Conservation (phyloP, 2,888 invertebrate genomes). For the Spilarctia lutea region DNA sequence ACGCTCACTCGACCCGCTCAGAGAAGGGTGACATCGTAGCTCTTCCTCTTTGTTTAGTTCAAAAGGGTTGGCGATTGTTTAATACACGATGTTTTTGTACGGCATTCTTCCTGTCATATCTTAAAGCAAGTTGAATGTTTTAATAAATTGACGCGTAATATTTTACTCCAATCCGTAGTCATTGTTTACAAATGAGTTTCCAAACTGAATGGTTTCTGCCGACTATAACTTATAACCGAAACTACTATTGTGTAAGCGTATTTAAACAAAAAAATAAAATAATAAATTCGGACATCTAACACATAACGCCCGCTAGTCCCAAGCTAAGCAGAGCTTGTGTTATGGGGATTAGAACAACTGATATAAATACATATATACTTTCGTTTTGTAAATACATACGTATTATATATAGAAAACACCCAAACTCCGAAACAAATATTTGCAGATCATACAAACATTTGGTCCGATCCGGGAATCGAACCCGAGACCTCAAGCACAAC, state of each 20-base stretch:
- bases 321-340: too few species aligned
- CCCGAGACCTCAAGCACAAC: too few species aligned
- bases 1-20: conserved; percentile 66
- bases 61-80: conserved; percentile 75
- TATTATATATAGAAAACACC: too few species aligned
- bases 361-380: too few species aligned
- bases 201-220: background rate
- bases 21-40: conserved; percentile 82
- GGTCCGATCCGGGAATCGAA: too few species aligned
- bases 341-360: too few species aligned
- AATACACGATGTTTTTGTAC: conserved; percentile 56
- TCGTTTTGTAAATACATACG: too few species aligned
- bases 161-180: background rate
- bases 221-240: background rate
- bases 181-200: background rate
- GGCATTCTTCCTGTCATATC: conserved; percentile 50
- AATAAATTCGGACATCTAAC: too few species aligned
- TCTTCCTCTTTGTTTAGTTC: conserved; percentile 75
- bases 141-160: background rate
- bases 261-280: too few species aligned
- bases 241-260: background rate
- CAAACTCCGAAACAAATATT: too few species aligned
- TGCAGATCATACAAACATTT: too few species aligned
- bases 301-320: too few species aligned
- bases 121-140: conserved; percentile 10